phyloP scores from a whole-genome alignment of 2,888 invertebrate species.

The Pheosia gnoma region DNA sequence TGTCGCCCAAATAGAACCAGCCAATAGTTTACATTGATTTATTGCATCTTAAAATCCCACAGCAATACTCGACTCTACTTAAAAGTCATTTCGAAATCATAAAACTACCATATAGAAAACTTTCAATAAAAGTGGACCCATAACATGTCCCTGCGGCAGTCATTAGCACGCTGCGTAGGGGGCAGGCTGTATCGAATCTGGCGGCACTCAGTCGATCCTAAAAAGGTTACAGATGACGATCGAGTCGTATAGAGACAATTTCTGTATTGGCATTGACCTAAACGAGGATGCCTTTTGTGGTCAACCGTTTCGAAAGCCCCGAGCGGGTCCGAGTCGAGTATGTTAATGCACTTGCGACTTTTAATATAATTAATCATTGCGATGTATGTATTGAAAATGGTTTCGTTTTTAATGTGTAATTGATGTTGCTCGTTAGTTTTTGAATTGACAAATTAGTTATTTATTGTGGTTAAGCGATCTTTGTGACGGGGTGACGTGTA shows the following conservation, averaged over 20 bases:
- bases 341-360: slow-evolving; percentile 25
- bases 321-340: slow-evolving; percentile 41
- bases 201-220: slow-evolving; percentile 61
- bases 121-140: slow-evolving; percentile 55
- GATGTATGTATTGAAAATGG: slow-evolving; percentile 19
- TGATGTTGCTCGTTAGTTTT: slow-evolving; percentile 10
- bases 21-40: background rate
- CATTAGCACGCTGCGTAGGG: slow-evolving; percentile 56
- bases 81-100: slow-evolving; percentile 3
- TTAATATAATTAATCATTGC: slow-evolving; percentile 30
- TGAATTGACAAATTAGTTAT: slow-evolving; percentile 30
- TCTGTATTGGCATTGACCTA: slow-evolving; percentile 72
- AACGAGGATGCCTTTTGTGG: slow-evolving; percentile 61
- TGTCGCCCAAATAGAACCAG: background rate
- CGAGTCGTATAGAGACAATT: slow-evolving; percentile 50
- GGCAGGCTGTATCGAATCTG: slow-evolving; percentile 59
- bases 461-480: slow-evolving; percentile 10
- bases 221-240: slow-evolving; percentile 70
- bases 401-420: slow-evolving; percentile 15
- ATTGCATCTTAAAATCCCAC: background rate
- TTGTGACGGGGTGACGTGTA: background rate
- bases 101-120: slow-evolving; percentile 14
- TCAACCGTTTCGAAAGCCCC: slow-evolving; percentile 64
- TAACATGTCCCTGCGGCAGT: slow-evolving; percentile 64
- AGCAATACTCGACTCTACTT: background rate